phyloP scores from a whole-genome alignment of 2,113 vertebrate genomes.

The Pteropus alecto region DNA sequence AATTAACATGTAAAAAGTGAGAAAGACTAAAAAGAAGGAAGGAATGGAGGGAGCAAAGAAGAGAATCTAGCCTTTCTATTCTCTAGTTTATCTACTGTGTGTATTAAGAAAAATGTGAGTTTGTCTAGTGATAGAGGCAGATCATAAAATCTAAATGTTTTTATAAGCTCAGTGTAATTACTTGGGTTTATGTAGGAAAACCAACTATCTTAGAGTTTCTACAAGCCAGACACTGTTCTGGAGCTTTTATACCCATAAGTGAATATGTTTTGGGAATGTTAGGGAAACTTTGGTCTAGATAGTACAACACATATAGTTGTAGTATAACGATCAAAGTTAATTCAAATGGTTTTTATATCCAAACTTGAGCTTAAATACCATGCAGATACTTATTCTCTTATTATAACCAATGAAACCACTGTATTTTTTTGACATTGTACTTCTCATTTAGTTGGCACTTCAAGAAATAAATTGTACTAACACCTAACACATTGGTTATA shows the following conservation, averaged over 20 bases:
- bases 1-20: not conserved
- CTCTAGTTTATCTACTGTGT: not conserved
- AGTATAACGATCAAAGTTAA: not conserved
- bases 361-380: not conserved
- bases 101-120: not conserved
- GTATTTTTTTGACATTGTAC: not conserved
- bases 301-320: not conserved
- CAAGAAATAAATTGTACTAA: not conserved
- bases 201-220: not conserved
- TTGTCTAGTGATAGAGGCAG: not conserved
- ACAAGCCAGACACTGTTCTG: not conserved
- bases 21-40: not conserved
- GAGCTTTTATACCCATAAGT: not conserved
- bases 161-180: not conserved
- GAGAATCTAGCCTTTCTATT: not conserved
- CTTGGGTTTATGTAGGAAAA: not conserved
- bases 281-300: not conserved
- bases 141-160: not conserved
- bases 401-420: not conserved
- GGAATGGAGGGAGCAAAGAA: too few species aligned
- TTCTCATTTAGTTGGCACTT: not conserved
- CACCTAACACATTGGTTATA: not conserved
- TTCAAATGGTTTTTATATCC: not conserved
- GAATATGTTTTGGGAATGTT: not conserved
- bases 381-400: not conserved